phyloP scores from a whole-genome alignment of 2,797 vertebrate genomes.

The Neosilurus hyrtlii region DNA sequence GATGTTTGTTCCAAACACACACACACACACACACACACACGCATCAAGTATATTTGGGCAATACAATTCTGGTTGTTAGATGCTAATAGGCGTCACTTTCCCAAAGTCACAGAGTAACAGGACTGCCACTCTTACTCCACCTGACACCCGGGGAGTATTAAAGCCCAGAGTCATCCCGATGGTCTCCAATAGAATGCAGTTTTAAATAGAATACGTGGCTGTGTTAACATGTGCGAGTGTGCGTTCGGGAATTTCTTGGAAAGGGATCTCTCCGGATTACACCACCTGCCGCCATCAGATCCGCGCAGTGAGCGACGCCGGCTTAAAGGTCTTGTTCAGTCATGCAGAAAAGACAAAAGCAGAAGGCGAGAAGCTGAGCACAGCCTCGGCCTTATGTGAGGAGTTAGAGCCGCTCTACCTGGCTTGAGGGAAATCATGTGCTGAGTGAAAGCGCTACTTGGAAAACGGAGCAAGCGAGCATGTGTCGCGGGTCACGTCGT shows the following conservation, averaged over 20 bases:
- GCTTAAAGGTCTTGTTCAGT: slow-evolving; percentile 9
- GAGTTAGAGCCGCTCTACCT: neutral
- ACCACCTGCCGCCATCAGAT: slow-evolving; percentile 19
- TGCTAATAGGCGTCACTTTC: neutral
- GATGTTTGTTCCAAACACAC: neutral
- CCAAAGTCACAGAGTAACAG: neutral
- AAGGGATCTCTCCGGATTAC: neutral
- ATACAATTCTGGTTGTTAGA: too few species aligned
- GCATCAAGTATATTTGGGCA: too few species aligned
- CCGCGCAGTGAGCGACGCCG: neutral
- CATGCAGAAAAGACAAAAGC: slow-evolving; percentile 11
- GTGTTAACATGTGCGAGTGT: slow-evolving; percentile 1
- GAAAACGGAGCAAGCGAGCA: neutral
- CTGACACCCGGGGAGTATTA: neutral
- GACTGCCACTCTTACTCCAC: neutral
- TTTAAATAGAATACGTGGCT: neutral
- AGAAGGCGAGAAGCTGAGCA: neutral
- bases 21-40: too few species aligned
- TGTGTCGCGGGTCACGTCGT: neutral
- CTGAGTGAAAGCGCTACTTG: neutral
- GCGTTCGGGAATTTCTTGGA: neutral
- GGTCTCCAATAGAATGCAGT: too few species aligned
- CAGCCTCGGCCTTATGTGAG: neutral
- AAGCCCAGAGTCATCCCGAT: neutral
- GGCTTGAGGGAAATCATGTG: neutral